phyloP scores from a whole-genome alignment of 2,113 vertebrate genomes.

The Macroglossus sobrinus region DNA sequence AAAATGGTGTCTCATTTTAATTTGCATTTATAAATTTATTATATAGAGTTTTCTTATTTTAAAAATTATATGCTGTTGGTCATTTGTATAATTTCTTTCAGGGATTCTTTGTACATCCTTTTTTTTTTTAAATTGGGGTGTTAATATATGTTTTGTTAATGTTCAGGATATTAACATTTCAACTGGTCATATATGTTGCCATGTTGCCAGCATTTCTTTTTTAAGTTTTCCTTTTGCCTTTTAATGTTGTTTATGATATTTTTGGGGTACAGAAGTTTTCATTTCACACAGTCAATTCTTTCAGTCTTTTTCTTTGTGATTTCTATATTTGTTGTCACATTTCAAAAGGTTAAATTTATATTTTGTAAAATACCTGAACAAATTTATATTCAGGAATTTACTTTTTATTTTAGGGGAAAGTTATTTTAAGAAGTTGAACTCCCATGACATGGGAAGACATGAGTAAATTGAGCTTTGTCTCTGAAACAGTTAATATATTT shows the following conservation, averaged over 20 bases:
- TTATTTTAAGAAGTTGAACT: neutral
- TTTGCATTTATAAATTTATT: neutral
- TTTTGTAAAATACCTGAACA: neutral
- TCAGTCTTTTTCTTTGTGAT: neutral
- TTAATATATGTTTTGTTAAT: neutral
- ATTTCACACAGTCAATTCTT: neutral
- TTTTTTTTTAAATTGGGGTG: neutral
- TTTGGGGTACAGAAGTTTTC: neutral
- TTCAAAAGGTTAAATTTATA: neutral
- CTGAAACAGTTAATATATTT: neutral
- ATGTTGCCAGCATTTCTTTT: neutral
- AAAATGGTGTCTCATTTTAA: neutral
- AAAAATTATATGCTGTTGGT: neutral
- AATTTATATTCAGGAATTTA: neutral
- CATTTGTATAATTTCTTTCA: neutral
- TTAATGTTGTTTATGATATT: neutral
- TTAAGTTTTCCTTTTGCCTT: neutral
- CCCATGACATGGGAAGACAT: neutral
- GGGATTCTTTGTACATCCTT: neutral
- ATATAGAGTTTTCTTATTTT: neutral
- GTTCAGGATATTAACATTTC: neutral
- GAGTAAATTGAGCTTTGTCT: neutral
- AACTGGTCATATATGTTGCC: neutral
- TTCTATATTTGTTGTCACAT: neutral
- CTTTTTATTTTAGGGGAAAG: neutral